Conservation (phyloP, 2,888 invertebrate genomes). For the Drosophila pullipes region DNA sequence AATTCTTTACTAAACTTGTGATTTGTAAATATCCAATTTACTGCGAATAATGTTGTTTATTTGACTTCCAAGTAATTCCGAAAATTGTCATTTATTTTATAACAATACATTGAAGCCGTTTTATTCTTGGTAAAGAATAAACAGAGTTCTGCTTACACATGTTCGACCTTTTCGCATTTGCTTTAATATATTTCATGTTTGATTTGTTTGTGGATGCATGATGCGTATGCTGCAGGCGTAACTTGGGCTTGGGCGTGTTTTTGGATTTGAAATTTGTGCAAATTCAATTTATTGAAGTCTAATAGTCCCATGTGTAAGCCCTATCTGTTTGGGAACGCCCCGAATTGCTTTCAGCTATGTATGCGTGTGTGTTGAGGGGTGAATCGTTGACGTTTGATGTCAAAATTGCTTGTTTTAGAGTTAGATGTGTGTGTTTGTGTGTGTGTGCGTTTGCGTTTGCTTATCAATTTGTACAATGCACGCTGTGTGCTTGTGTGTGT, state of each 20-base stretch:
- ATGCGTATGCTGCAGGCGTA: slow-evolving; percentile 71
- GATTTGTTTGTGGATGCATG: slow-evolving; percentile 76
- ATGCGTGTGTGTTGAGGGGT: slow-evolving; percentile 31
- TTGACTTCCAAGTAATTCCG: not conserved
- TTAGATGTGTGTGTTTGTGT: slow-evolving; percentile 19
- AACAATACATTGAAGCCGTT: slow-evolving; percentile 1
- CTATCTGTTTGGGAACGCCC: slow-evolving; percentile 58
- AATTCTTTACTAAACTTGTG: not conserved
- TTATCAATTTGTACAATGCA: slow-evolving; percentile 63
- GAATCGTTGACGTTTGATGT: slow-evolving; percentile 77
- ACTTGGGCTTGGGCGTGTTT: slow-evolving; percentile 47
- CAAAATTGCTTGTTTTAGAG: slow-evolving; percentile 72
- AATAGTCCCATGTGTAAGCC: slow-evolving; percentile 70
- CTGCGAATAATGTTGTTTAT: not conserved
- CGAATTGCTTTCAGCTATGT: slow-evolving; percentile 50
- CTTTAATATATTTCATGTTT: slow-evolving; percentile 63
- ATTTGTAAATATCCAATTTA: not conserved
- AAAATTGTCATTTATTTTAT: slow-evolving; percentile 2
- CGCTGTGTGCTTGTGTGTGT: not conserved
- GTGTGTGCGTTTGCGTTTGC: slow-evolving; percentile 27
- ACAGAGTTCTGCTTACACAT: slow-evolving; percentile 11
- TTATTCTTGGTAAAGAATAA: slow-evolving; percentile 40
- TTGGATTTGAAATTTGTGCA: slow-evolving; percentile 76
- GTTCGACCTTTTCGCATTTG: slow-evolving; percentile 25
- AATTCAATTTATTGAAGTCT: slow-evolving; percentile 81